Evolutionary conservation across 2,797 vertebrate species (phyloP), one percentile per base, ranked within the genome.

Genomic region (Anas bernieri): DNA sequence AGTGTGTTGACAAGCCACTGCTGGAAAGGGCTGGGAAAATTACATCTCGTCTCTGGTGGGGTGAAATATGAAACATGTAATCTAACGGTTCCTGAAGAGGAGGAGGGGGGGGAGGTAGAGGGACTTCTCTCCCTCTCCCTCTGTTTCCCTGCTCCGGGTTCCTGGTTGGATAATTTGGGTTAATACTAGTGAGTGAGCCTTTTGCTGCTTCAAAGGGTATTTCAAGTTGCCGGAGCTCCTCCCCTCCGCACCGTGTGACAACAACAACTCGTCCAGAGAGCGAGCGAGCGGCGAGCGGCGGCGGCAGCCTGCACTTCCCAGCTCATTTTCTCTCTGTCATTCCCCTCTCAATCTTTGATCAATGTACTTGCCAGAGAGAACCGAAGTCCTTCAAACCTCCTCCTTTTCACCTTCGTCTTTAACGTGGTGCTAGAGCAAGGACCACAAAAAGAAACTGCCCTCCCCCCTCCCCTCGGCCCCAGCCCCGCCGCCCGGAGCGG

Each of bases 251-350:
- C 99, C 99, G 98, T 99, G 99, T 99, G 99, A 99, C 99, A 99
- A 99, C 99, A 99, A 99, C 99, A 99, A 99, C 98, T 98, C 98
- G 99, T 99, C 98, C 98, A 98, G 98, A 98, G 98, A 98, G 98
- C 98, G 72, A 82, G 75, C 39, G 54, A 83, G 68, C 66, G 56
- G 94, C 90, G 98, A 52, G 92, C 94, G 54, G 89, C 93, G 39
- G 94, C 91, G 35, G 93, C 91, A 94, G 98, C 95, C 98, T 97
- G 98, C 99, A 99, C 99, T 99, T 99, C 94, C 91, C 98, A 98
- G 98, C 98, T 99, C 98, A 98, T 99, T 99, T 99, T 99, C 99
- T 98, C 98, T 98, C 98, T 99, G 99, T 99, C 99, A 98, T 98
- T 99, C 98, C 96, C 96, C 96, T 96, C 97, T 97, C 98, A 98